A percentile compares a stretch with the other conserved stretches of the same genome.
These are phyloP conservation scores for Epirrhoe alternata DNA, from an alignment of 2,888 invertebrate genomes.

Conservation along the genomic window DNA sequence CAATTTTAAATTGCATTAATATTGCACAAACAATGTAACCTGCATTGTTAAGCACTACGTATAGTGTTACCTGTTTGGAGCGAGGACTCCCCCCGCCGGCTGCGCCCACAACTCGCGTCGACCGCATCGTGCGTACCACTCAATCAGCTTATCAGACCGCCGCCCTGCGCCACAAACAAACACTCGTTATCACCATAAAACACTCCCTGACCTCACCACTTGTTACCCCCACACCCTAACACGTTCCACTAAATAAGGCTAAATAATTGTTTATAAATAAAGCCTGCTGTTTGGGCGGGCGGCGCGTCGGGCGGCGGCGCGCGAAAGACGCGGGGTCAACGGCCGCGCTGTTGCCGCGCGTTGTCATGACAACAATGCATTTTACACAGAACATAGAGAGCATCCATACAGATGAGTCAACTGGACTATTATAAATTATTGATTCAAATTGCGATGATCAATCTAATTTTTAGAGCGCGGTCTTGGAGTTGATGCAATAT, in stretches of 20 bases:
- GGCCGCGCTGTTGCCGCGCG: conserved; percentile 60
- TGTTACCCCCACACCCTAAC: conserved; percentile 27
- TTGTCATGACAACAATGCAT: conserved; percentile 62
- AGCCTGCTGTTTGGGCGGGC: conserved; percentile 47
- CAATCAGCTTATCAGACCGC: conserved; percentile 18
- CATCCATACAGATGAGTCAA: conserved; percentile 17
- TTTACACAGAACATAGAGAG: conserved; percentile 43
- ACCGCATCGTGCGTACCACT: conserved; percentile 13
- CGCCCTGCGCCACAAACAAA: conserved; percentile 15
- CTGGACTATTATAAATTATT: conserved; percentile 5
- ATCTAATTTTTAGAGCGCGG: too few relatives aligned
- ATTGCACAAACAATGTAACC: background rate
- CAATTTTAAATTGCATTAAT: too few relatives aligned
- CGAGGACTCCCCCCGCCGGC: background rate
- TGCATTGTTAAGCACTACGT: background rate
- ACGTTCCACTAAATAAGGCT: conserved; percentile 28
- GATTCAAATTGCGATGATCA: background rate
- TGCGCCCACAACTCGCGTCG: background rate
- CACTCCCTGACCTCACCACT: conserved; percentile 24
- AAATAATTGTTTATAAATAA: conserved; percentile 60
- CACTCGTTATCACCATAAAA: conserved; percentile 28
- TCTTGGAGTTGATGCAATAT: too few relatives aligned
- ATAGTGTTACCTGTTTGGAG: conserved; percentile 1
- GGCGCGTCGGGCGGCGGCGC: conserved; percentile 59
- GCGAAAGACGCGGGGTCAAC: conserved; percentile 56